These are phyloP conservation scores for Carpatolechia fugitivella DNA, from an alignment of 2,888 invertebrate species.

Conservation along the genomic window DNA sequence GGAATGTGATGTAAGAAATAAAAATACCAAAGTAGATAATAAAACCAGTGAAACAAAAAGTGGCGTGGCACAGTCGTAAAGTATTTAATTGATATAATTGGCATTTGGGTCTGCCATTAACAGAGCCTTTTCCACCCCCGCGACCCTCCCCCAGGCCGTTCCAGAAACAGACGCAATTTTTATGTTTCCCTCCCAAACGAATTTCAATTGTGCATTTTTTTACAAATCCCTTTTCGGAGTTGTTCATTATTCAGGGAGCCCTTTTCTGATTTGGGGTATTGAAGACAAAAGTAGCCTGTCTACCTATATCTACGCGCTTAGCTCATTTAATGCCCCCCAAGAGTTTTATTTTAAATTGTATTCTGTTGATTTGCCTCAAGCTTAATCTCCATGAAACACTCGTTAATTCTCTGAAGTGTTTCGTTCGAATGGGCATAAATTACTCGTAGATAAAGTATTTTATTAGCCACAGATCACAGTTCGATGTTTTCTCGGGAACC, in stretches of 20 bases:
- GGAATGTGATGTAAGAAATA: conserved; percentile 8
- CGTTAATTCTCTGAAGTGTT: background rate
- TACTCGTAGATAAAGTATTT: background rate
- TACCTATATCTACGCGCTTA: conserved; percentile 12
- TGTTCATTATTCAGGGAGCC: conserved; percentile 67
- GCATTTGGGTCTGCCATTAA: conserved; percentile 67
- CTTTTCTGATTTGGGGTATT: conserved; percentile 48
- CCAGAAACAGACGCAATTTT: conserved; percentile 56
- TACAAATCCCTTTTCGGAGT: conserved; percentile 55
- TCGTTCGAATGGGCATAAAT: background rate
- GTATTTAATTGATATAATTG: conserved; percentile 76
- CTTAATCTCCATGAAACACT: background rate
- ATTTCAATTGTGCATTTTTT: conserved; percentile 58
- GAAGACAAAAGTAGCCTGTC: conserved; percentile 38
- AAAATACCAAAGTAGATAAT: conserved; percentile 23
- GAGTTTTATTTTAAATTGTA: no score
- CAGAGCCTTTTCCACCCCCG: conserved; percentile 36
- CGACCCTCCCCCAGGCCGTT: conserved; percentile 39
- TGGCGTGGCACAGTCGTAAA: conserved; percentile 47
- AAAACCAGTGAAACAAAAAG: conserved; percentile 33
- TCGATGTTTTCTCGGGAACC: conserved; percentile 5
- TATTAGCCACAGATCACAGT: conserved; percentile 3
- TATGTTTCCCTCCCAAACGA: conserved; percentile 58
- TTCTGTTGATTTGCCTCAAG: no score
- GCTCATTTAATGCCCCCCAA: background rate